Evolutionary conservation across 2,113 vertebrate species (phyloP).

Genomic region (Psophia crepitans): DNA sequence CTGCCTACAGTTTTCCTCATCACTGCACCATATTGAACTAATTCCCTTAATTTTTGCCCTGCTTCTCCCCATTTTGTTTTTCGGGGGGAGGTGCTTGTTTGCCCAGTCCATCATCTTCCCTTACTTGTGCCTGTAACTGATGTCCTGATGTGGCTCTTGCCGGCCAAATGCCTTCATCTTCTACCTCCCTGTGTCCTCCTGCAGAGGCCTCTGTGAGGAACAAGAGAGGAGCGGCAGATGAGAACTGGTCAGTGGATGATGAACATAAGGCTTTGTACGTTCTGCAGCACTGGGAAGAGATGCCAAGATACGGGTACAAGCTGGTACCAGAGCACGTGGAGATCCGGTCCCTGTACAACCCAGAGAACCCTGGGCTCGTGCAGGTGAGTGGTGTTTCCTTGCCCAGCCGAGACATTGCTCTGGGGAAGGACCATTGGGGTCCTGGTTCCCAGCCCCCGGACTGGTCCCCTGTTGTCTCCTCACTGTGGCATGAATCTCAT

Average conservation of each 20-base stretch:
- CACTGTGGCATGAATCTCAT: not conserved
- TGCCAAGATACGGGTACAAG: constrained; percentile 81
- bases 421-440: not conserved
- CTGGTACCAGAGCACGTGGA: constrained; percentile 92
- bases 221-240: constrained; percentile 63
- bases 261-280: constrained; percentile 87
- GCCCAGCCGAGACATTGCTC: not conserved
- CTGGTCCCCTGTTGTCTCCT: not conserved
- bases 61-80: not conserved
- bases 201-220: constrained; percentile 77
- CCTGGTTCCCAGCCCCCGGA: not conserved
- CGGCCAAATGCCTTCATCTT: not conserved
- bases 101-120: not conserved
- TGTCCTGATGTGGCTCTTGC: not conserved
- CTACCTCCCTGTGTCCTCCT: not conserved
- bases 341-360: constrained; percentile 80
- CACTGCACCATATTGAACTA: not conserved
- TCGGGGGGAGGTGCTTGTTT: not conserved
- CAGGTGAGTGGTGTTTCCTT: constrained; percentile 75
- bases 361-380: constrained; percentile 81
- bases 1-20: not conserved
- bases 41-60: not conserved
- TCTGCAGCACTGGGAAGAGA: constrained; percentile 87
- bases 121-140: not conserved
- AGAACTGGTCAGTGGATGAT: constrained; percentile 68